Base-by-base conservation (phyloP, 2,888 invertebrate species). In the Oligia fasciuncula region DNA sequence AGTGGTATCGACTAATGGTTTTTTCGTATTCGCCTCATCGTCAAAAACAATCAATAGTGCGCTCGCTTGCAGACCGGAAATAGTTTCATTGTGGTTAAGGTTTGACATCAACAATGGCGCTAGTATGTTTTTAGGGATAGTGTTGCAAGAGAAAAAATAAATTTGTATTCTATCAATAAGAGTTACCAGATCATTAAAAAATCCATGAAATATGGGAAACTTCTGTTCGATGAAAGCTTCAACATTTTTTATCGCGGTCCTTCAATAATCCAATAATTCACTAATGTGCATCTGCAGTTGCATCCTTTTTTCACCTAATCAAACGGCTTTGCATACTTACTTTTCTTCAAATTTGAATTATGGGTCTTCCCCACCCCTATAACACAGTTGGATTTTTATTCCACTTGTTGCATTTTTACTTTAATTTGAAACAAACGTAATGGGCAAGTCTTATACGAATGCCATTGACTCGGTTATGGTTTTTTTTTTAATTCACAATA, bases 321-420 rank as follows among this genome's bases (percentile, higher is more conserved):
- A 19, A 35, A 35, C 14, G 14, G 17, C 17, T 14, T n/a, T 2
- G 19, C 14, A 2, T 13, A 29, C 13, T 17, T n/a, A 23, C 3
- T 57, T 46, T 72, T 54, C n/a, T 14, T 40, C 14, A 54, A 40
- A n/a, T 5, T n/a, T 65, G 6, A 40, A 40, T 17, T 29, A 23
- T 23, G 14, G 14, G 19, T 17, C 17, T 49, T 35, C 29, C 40
- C 4, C n/a, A 35, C 17, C 2, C 4, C 4, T 14, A 1, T 8
- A 23, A 0, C 0, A 40, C 2, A 40, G 17, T 17, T 35, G 9
- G 0, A 29, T 57, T 73, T 43, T 73, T 54, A 9, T 51, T 49
- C 57, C 49, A 79, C 83, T 75, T 79, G 82, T 79, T 79, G 82
- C 75, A 35, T 57, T 46, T 71, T 80, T 9, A 68, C 29, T 35